Evolutionary conservation across 2,797 vertebrate species (phyloP), one percentile per base, ranked within the genome.

Genomic region (Sternarchorhynchus goeldii): DNA sequence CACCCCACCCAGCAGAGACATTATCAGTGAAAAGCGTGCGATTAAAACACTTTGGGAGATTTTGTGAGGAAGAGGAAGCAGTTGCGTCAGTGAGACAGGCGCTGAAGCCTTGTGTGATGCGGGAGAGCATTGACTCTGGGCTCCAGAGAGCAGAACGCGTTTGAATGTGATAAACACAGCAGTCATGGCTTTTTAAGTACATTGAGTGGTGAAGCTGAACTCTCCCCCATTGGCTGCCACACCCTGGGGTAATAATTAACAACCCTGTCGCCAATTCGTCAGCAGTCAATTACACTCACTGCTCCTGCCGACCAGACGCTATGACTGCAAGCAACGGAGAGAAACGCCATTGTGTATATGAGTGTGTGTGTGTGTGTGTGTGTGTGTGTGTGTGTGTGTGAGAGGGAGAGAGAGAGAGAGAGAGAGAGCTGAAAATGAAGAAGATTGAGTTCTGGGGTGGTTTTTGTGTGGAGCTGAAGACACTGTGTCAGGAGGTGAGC

Each of bases 181-280:
- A 83, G 84, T 86, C 88, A 88, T 83, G 88, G 88, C 85, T 90
- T 86, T 88, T 91, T 90, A 89, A 91, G 88, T 90, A 85, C 87
- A 85, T 80, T 86, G 85, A 81, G 84, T 81, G 21, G 88, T 86
- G 74, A 84, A 85, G 88, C 86, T 87, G 87, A 90, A 91, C 89
- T 85, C 81, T 55, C 86, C 87, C 82, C 89, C 86, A 86, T 85
- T 89, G 88, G 89, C 86, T 84, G 80, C 88, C 86, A 73, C 90
- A 88, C 91, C 93, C 92, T 83, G 78, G 86, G 91, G 93, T 91
- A 90, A 93, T 92, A 93, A 93, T 94, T 94, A 93, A 93, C 90
- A 92, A 90, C 90, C 87, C 87, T 88, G 91, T 90, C 88, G 87
- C 84, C 68, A 82, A 90, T 90, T 92, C 90, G 90, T 92, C 92